A percentile compares a stretch with the other conserved stretches of the same genome.
Evolutionary conservation across 2,888 invertebrate species (phyloP).

Genomic region (Choristoneura rosaceana): DNA sequence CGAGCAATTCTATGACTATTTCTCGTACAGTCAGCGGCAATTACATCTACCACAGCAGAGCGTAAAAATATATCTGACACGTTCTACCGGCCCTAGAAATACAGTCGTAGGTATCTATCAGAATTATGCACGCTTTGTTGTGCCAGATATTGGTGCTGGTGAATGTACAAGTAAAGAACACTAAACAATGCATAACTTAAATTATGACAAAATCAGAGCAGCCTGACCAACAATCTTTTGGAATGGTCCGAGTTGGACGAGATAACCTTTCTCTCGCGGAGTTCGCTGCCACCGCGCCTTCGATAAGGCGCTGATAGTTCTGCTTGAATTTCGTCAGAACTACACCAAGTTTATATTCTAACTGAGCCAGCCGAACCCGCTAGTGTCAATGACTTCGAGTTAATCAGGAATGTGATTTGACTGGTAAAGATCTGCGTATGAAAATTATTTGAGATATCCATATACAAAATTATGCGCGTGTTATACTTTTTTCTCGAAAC

Average conservation of each 20-base stretch:
- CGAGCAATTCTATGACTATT: background rate
- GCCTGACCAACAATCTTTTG: conserved; percentile 22
- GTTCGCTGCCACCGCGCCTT: conserved; percentile 66
- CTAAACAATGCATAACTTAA: conserved; percentile 9
- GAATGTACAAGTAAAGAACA: background rate
- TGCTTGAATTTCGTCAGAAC: conserved; percentile 35
- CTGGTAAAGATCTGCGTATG: background rate
- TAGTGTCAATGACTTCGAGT: conserved; percentile 57
- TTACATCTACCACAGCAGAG: too few species aligned
- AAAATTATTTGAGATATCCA: conserved; percentile 8
- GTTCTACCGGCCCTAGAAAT: too few species aligned
- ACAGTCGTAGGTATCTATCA: too few species aligned
- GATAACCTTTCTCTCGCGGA: conserved; percentile 71
- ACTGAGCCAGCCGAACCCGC: conserved; percentile 46
- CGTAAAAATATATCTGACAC: too few species aligned
- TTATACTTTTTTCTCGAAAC: conserved; percentile 13
- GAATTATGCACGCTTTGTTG: too few species aligned
- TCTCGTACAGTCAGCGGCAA: background rate
- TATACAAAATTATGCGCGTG: background rate
- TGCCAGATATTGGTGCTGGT: too few species aligned
- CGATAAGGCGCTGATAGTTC: conserved; percentile 62
- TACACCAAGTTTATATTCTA: conserved; percentile 17
- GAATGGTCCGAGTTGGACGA: conserved; percentile 23
- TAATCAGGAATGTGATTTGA: conserved; percentile 16
- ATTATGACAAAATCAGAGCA: conserved; percentile 20